Percentiles rank a stretch among this genome's conserved stretches.
These are phyloP conservation scores for Chamaea fasciata DNA, from an alignment of 2,113 vertebrate species.

Conservation along the genomic window DNA sequence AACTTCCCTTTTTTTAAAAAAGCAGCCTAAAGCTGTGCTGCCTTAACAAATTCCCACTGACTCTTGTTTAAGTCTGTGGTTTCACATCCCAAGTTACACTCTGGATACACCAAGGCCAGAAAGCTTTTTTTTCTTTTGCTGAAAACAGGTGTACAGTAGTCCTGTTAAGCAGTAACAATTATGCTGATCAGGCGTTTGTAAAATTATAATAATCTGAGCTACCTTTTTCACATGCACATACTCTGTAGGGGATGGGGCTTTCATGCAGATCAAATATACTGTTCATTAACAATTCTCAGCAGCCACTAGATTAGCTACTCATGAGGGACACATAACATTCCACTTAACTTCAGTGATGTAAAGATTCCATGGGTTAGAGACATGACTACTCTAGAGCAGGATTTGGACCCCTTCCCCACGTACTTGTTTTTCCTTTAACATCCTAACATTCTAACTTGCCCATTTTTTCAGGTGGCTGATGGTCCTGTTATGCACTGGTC, in stretches of 20 bases:
- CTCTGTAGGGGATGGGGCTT: not conserved
- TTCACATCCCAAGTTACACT: not conserved
- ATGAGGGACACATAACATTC: not conserved
- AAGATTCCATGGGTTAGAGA: not conserved
- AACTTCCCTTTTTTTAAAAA: not conserved
- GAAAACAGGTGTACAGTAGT: not conserved
- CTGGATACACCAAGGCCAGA: not conserved
- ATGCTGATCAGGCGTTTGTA: not conserved
- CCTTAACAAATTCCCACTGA: not conserved
- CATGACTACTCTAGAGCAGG: not conserved
- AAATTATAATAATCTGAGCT: not conserved
- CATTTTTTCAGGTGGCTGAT: not conserved
- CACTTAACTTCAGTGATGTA: not conserved
- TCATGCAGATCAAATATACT: not conserved
- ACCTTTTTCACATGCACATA: not conserved
- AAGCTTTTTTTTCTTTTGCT: not conserved
- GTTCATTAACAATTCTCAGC: not conserved
- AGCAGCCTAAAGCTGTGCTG: not conserved
- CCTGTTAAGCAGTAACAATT: not conserved
- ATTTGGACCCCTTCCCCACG: not conserved
- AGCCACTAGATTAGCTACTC: not conserved
- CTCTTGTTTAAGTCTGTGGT: not conserved
- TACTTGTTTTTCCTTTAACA: not conserved
- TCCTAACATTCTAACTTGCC: not conserved
- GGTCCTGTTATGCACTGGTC: not conserved